Evolutionary conservation across 2,797 vertebrate genomes (phyloP), one percentile per base, ranked within the genome.

Genomic region (Chelidonichthys spinosus): DNA sequence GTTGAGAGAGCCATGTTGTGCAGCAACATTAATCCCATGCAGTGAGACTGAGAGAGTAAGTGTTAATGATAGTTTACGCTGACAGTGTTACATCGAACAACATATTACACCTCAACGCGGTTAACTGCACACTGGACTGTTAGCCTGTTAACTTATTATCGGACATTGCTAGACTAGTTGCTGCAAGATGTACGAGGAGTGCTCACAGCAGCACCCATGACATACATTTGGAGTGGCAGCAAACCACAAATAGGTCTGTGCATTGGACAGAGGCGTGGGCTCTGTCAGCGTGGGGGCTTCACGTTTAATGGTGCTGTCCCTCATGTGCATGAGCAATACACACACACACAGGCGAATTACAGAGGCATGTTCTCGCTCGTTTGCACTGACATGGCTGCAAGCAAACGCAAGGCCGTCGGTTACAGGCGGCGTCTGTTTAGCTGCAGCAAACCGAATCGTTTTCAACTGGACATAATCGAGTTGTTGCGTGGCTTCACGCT

Each of bases 271-370:
- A 42, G 54, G 9, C 56, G 63, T 68, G 75, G 84, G 85, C 86
- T 83, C 79, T 86, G 88, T 90, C 87, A 89, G 91, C 82, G 81
- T 78, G 77, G 82, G 25, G 79, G 63, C 79, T 85, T 66, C 72
- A 35, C 55, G 73, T 79, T 66, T 49, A 83, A 79, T 55, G 58
- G 60, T 59, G 69, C 81, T 69, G 78, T 60, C 68, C 46, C 82
- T 56, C 56, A 75, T 56, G 67, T 81, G 76, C 64, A 44, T 32
- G 63, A 32, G 47, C 53, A 62, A 37, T 70, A 68, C 64, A 61
- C 65, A 63, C 40, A 59, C 14, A 66, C 43, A 56, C 14, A 18
- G 7, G 63, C 64, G 33, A 11, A 17, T 0, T 25, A 11, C 6
- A 25, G n/a, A 36, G 8, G 11, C 13, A 40, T 11, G 4, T 35